phyloP scores from a whole-genome alignment of 2,797 vertebrate species.

The Chaenodraco wilsoni region DNA sequence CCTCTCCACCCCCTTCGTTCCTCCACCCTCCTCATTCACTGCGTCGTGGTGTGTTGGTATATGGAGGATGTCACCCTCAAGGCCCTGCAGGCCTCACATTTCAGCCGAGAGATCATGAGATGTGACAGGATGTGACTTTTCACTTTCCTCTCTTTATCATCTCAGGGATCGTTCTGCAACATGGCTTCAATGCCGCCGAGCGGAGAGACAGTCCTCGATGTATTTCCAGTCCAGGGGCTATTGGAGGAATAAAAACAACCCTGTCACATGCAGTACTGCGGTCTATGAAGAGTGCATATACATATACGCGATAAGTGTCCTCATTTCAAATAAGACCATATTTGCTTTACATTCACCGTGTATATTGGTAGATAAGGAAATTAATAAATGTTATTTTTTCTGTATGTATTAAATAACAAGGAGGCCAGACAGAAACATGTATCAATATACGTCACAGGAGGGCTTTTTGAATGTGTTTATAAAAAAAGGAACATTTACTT shows the following conservation, averaged over 20 bases:
- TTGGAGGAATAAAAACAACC: constrained; percentile 46
- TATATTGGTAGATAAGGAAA: background rate
- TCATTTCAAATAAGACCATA: background rate
- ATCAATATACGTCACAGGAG: background rate
- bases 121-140: constrained; percentile 82
- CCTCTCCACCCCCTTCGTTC: constrained; percentile 35
- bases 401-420: constrained; percentile 9
- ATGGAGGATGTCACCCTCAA: constrained; percentile 79
- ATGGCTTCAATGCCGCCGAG: constrained; percentile 57
- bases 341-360: background rate
- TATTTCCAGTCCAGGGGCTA: constrained; percentile 47
- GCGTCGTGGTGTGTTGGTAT: constrained; percentile 68
- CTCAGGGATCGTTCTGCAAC: constrained; percentile 74
- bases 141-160: constrained; percentile 83
- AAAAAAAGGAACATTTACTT: background rate
- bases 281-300: constrained; percentile 18
- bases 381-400: constrained; percentile 1
- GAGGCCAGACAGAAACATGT: background rate
- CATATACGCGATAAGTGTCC: constrained; percentile 23
- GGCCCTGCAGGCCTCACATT: constrained; percentile 79
- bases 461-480: background rate
- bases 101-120: constrained; percentile 79
- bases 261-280: constrained; percentile 36
- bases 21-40: constrained; percentile 54
- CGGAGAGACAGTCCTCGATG: constrained; percentile 51